Conservation (phyloP, 2,113 vertebrate genomes). For the Dinomys branickii region DNA sequence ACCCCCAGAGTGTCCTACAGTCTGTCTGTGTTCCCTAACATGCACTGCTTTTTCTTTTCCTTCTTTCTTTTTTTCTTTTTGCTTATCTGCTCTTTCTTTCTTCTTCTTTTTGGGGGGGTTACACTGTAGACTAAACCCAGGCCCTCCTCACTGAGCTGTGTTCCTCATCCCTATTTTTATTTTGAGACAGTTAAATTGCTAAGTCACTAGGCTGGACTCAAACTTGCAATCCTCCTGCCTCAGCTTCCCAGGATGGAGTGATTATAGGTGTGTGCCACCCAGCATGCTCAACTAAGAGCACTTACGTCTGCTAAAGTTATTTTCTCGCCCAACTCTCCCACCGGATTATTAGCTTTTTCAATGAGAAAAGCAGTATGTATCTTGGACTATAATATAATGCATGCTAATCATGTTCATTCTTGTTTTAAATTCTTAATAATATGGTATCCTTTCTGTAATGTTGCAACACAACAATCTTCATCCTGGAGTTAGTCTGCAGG, state of each 20-base stretch:
- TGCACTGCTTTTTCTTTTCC: neutral
- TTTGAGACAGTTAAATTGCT: neutral
- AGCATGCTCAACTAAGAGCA: neutral
- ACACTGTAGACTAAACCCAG: neutral
- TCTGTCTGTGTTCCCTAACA: neutral
- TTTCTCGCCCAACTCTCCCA: neutral
- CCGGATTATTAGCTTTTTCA: neutral
- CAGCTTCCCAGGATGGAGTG: neutral
- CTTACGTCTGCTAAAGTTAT: neutral
- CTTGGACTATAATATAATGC: neutral
- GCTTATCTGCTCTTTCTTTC: neutral
- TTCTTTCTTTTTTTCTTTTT: neutral
- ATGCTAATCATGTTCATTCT: neutral
- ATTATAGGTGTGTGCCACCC: neutral
- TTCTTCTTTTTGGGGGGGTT: too few species aligned
- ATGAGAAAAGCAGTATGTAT: neutral
- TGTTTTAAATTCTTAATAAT: conserved; percentile 1
- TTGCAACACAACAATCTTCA: neutral
- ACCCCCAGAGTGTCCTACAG: fast-evolving
- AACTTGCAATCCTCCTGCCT: neutral
- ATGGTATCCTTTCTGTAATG: neutral
- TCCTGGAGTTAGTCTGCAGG: neutral
- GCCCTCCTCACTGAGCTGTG: neutral
- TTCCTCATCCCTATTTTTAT: neutral
- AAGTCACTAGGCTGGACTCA: neutral